Conservation (phyloP, 2,113 vertebrate species). For the Corythornis cristatus region DNA sequence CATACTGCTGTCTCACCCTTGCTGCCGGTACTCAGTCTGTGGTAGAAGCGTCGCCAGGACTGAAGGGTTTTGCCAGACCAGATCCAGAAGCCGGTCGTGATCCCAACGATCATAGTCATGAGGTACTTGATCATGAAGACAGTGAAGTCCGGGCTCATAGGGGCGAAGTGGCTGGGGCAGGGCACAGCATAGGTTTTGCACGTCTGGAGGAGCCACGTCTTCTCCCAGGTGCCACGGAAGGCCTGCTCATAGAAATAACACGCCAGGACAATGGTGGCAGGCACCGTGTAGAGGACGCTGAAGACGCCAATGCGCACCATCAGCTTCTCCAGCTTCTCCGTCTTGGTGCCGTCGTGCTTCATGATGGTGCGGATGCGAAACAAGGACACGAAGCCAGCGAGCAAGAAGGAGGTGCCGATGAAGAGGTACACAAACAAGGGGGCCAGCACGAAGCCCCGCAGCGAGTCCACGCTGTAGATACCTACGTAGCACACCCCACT, state of each 20-base stretch:
- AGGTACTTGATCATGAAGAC: conserved; percentile 96
- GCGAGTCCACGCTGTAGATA: conserved; percentile 83
- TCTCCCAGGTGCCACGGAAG: conserved; percentile 89
- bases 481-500: conserved; percentile 94
- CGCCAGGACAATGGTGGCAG: conserved; percentile 86
- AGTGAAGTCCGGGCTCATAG: conserved; percentile 88
- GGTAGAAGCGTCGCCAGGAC: conserved; percentile 90
- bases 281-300: conserved; percentile 87
- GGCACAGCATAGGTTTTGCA: conserved; percentile 88
- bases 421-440: conserved; percentile 91
- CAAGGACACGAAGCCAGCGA: conserved; percentile 90
- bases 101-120: conserved; percentile 94
- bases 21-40: conserved; percentile 87
- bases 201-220: conserved; percentile 88
- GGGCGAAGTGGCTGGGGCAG: conserved; percentile 82
- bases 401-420: conserved; percentile 89
- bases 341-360: conserved; percentile 98
- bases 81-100: conserved; percentile 94
- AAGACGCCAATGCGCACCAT: conserved; percentile 93
- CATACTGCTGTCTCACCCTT: conserved; percentile 98
- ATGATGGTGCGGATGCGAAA: conserved; percentile 98
- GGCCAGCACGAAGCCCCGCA: conserved; percentile 88
- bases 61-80: conserved; percentile 94
- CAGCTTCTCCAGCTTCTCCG: conserved; percentile 90
- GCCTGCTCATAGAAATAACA: conserved; percentile 94